Evolutionary conservation across 2,888 invertebrate genomes (phyloP).

Genomic region (Phaonia tiefii): DNA sequence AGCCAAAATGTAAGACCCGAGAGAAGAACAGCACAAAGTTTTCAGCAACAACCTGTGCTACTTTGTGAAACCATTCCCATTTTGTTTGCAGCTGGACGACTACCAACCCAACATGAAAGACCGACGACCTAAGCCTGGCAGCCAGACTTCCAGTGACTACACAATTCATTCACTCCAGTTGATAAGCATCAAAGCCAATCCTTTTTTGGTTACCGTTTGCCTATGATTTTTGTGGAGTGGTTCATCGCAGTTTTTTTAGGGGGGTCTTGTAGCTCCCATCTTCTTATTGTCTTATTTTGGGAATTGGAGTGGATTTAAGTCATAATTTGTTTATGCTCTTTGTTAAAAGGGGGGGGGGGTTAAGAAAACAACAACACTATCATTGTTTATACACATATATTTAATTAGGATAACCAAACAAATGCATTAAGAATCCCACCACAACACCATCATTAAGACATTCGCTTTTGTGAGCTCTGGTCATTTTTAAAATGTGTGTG

Average conservation of each 20-base stretch:
- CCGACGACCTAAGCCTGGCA: neutral
- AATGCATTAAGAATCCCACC: slow-evolving; percentile 63
- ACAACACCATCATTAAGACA: slow-evolving; percentile 1
- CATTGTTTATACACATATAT: slow-evolving; percentile 33
- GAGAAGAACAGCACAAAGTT: slow-evolving; percentile 63
- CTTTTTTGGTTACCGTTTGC: slow-evolving; percentile 65
- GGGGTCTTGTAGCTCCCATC: slow-evolving; percentile 6
- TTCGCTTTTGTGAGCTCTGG: neutral
- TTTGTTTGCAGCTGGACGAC: neutral
- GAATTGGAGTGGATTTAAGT: slow-evolving; percentile 37
- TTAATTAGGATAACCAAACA: slow-evolving; percentile 65
- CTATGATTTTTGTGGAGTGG: neutral
- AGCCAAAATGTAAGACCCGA: slow-evolving; percentile 6
- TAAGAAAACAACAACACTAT: slow-evolving; percentile 1
- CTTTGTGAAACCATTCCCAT: slow-evolving; percentile 15
- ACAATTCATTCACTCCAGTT: slow-evolving; percentile 64
- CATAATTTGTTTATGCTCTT: slow-evolving; percentile 41
- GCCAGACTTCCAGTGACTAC: slow-evolving; percentile 44
- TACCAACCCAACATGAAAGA: neutral
- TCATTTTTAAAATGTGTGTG: neutral
- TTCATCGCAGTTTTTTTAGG: slow-evolving; percentile 15
- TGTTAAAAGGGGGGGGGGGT: slow-evolving; percentile 34
- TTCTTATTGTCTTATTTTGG: slow-evolving; percentile 18
- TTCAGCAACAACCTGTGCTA: slow-evolving; percentile 35
- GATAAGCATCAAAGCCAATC: slow-evolving; percentile 66